These are phyloP conservation scores for Myotis daubentonii DNA, from an alignment of 2,797 vertebrate species.

Conservation along the genomic window DNA sequence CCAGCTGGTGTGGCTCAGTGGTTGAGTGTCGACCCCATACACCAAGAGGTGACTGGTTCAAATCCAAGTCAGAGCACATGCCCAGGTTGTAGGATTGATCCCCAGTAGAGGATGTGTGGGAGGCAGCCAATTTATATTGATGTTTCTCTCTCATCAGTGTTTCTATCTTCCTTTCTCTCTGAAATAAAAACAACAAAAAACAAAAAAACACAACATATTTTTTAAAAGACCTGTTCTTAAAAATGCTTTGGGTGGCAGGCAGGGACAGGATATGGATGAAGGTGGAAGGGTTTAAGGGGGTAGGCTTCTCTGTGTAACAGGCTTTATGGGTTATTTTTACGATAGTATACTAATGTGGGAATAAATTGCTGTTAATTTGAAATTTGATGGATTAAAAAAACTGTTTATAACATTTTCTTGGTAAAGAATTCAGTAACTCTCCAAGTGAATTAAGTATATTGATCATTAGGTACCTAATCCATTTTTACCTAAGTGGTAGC, in stretches of 20 bases:
- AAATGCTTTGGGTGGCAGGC: neutral
- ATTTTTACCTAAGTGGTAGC: slow-evolving; percentile 20
- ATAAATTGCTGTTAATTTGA: neutral
- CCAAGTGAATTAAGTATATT: slow-evolving; percentile 10
- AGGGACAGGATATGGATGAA: neutral
- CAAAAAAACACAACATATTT: neutral
- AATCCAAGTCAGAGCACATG: too few relatives aligned
- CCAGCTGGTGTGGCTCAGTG: too few relatives aligned
- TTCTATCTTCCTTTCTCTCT: too few relatives aligned
- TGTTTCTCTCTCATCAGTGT: too few relatives aligned
- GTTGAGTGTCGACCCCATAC: too few relatives aligned
- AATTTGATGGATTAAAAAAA: neutral
- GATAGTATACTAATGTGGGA: neutral
- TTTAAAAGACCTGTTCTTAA: neutral
- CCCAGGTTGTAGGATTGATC: too few relatives aligned
- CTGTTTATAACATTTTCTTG: neutral
- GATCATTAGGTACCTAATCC: neutral
- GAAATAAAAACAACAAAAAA: too few relatives aligned
- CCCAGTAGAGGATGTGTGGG: too few relatives aligned
- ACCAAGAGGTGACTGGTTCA: too few relatives aligned
- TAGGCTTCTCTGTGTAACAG: neutral
- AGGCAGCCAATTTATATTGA: too few relatives aligned
- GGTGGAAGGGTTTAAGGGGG: neutral
- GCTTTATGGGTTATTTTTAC: neutral
- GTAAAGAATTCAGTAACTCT: slow-evolving; percentile 20